A percentile compares a stretch with the other conserved stretches of the same genome.
Evolutionary conservation across 2,888 invertebrate species (phyloP).

Genomic region (Ochropleura leucogaster): DNA sequence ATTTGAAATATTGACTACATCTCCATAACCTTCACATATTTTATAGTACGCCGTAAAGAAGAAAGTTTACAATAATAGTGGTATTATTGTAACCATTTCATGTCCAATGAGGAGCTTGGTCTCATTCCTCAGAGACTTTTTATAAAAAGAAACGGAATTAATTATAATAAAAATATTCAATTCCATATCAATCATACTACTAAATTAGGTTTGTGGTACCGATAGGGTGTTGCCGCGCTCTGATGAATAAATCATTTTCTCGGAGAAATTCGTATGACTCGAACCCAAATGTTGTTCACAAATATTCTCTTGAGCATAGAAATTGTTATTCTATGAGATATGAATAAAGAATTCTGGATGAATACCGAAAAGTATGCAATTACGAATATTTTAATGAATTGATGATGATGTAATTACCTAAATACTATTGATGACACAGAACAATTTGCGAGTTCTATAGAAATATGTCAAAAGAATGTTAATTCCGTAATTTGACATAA

Average conservation of each 20-base stretch:
- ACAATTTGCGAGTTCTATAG: neutral
- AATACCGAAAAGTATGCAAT: constrained; percentile 14
- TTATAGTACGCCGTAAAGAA: neutral
- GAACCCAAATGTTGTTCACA: constrained; percentile 60
- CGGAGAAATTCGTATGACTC: constrained; percentile 66
- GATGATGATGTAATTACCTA: neutral
- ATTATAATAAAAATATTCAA: constrained; percentile 65
- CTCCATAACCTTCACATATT: neutral
- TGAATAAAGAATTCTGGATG: constrained; percentile 56
- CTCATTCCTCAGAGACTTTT: constrained; percentile 37
- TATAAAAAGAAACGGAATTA: constrained; percentile 53
- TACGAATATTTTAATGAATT: constrained; percentile 19
- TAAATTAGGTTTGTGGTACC: constrained; percentile 66
- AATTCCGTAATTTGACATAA: neutral
- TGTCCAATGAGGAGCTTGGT: constrained; percentile 19
- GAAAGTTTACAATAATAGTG: constrained; percentile 3
- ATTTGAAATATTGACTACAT: constrained; percentile 21
- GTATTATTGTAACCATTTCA: neutral
- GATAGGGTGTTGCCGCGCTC: constrained; percentile 64
- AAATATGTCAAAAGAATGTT: neutral
- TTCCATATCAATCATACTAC: constrained; percentile 64
- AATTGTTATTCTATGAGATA: constrained; percentile 63
- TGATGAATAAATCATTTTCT: constrained; percentile 73
- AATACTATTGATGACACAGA: neutral
- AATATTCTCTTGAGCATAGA: constrained; percentile 64